Percentiles rank a stretch among this genome's conserved stretches.
These are phyloP conservation scores for Strix uralensis DNA, from an alignment of 2,113 vertebrate species.

Conservation along the genomic window DNA sequence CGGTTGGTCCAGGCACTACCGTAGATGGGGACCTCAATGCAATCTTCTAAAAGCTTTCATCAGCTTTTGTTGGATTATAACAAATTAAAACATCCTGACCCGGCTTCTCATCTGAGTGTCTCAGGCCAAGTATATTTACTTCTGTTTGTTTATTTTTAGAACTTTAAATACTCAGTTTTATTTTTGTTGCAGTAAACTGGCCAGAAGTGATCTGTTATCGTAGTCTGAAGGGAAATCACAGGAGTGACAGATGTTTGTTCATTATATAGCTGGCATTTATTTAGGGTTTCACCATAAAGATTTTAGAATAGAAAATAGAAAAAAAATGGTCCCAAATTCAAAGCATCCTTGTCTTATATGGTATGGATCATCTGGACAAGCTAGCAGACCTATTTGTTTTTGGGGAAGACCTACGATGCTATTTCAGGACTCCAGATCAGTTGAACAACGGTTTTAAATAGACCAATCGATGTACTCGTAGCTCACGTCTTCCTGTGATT, in stretches of 20 bases:
- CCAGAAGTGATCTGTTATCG: slow-evolving; percentile 51
- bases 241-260: slow-evolving; percentile 44
- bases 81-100: slow-evolving; percentile 32
- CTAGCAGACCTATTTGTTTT: not conserved
- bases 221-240: slow-evolving; percentile 24
- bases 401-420: not conserved
- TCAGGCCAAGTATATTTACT: slow-evolving; percentile 68
- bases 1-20: not conserved
- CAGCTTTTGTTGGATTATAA: slow-evolving; percentile 35
- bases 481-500: not conserved
- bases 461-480: not conserved
- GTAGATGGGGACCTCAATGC: not conserved
- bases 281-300: slow-evolving; percentile 3
- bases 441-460: not conserved
- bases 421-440: not conserved
- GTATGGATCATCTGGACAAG: not conserved
- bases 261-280: slow-evolving; percentile 27
- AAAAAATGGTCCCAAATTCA: not conserved
- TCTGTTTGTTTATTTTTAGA: slow-evolving; percentile 53
- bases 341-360: not conserved
- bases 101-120: slow-evolving; percentile 35
- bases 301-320: not conserved
- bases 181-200: slow-evolving; percentile 64
- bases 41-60: slow-evolving; percentile 57
- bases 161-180: slow-evolving; percentile 62